Base-by-base conservation (phyloP, 2,888 invertebrate species). In the Eulithis prunata region DNA sequence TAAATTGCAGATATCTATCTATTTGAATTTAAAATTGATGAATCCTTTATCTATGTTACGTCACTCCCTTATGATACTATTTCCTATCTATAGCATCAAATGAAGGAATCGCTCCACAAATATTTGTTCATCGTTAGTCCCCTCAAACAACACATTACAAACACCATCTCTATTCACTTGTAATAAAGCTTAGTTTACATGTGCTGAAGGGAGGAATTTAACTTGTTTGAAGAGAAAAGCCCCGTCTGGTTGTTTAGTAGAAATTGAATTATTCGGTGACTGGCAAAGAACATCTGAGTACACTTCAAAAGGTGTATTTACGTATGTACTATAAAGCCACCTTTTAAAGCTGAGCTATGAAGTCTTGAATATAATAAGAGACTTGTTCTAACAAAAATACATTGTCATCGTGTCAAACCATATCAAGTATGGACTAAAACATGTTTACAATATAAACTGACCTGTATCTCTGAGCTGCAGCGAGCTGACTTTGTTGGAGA, bases 381-480 rank as follows among this genome's bases (percentile, higher is more conserved):
- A 21, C 21, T 1, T 21, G 21, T 21, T 21, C 21, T 21, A 21
- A 2, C 21, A 21, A 21, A 21, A 21, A 21, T 21, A 21, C 21
- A 21, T 21, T 21, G 2, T 21, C 21, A 21, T 2, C 21, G 21
- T 21, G 1, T 21, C 21, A 21, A 21, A 21, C 21, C 21, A 2
- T 21, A 21, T 21, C 21, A 21, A 21, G 21, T 21, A 21, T 21
- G 21, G 21, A 21, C 21, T 21, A 21, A 21, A 21, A 32, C 32
- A 32, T 32, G 32, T 32, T 32, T 32, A 32, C 32, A 32, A 32
- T 5, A 6, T 21, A 4, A 4, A 77, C 94, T 94, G 79, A 96
- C 96, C 96, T 95, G 96, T 95, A 83, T 96, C 96, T 82, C 95
- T 94, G 59, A 95, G 94, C 90, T 95, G 94, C 85, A 95, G 93